Base-by-base conservation (phyloP, 1,140 invertebrate species). In the Hyphantria cunea region DNA sequence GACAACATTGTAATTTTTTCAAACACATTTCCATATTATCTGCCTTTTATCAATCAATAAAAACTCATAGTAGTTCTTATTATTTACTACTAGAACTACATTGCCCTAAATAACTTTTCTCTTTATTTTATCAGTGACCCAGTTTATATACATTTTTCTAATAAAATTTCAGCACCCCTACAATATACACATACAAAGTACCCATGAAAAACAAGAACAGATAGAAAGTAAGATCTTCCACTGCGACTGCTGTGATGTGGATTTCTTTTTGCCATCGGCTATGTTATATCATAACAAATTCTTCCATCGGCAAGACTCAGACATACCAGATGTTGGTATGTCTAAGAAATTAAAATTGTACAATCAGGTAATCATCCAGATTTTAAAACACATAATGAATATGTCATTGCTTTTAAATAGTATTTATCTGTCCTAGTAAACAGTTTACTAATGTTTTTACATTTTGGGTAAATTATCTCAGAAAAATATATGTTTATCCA, bases 241-340 rank as follows among this genome's bases (percentile, higher is more conserved):
- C n/a, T 95, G 94, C 72, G 86, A 92, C 62, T 86, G 92, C 25
- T 94, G 94, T 73, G 84, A 92, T 64, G 92, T 92, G 44, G 74
- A 91, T 54, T 95, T 95, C 74, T 93, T 91, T 75, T 90, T 91
- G 45, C 70, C 89, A n/a, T 89, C 91, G 49, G 94, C 93, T n/a
- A 89, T 93, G 74, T 75, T 93, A 61, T 94, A 94, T 80, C 94
- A 95, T 67, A 91, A 92, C 68, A 93, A 92, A 69, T 94, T 93
- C 37, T 92, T 93, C 68, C 94, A 95, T 72, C 89, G 93, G 80
- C 90, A 93, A 71, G 90, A 88, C 8, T 76, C 74, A 31, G 87
- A 90, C 33, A 15, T 88, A 34, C 76, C 76, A 8, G 49, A 69
- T 44, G 63, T 87, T 66, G 87, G 87, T 11, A 71, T 77, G 10